Percentiles rank a stretch among this genome's conserved stretches.
These are phyloP conservation scores for Colinus virginianus DNA, from an alignment of 2,113 vertebrate species.

Conservation along the genomic window DNA sequence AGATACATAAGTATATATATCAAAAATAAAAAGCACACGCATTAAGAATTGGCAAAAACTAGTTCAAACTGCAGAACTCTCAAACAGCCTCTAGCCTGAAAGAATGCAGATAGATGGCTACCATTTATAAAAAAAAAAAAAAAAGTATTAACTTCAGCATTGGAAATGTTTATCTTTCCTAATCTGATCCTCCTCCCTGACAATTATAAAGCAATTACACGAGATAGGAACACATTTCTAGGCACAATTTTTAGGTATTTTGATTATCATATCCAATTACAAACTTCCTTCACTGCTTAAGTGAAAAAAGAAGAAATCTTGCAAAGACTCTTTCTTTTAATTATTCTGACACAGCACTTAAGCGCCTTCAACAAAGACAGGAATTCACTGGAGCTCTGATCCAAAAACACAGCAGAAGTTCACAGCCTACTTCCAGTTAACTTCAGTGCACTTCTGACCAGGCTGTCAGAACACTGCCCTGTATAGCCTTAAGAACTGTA, in stretches of 20 bases:
- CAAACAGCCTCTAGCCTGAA: neutral
- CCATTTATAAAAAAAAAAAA: neutral
- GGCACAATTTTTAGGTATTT: constrained; percentile 46
- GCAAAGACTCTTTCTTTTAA: neutral
- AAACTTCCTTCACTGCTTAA: neutral
- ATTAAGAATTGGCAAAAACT: neutral
- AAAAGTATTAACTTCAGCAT: constrained; percentile 14
- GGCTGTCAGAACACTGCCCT: neutral
- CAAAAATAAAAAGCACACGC: neutral
- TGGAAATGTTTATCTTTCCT: constrained; percentile 26
- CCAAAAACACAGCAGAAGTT: neutral
- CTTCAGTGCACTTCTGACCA: neutral
- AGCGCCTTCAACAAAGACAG: neutral
- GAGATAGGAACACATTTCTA: constrained; percentile 45
- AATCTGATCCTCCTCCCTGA: constrained; percentile 41
- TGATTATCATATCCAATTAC: constrained; percentile 12
- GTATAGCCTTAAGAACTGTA: neutral
- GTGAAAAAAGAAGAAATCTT: neutral
- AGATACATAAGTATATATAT: neutral
- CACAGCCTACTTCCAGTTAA: neutral
- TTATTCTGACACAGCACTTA: neutral
- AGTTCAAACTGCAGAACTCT: neutral
- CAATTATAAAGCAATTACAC: constrained; percentile 55
- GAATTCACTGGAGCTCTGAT: neutral
- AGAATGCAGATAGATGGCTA: neutral